Percentiles rank a stretch among this genome's conserved stretches.
phyloP scores from a whole-genome alignment of 1,140 invertebrate genomes.

The Gerris buenoi region DNA sequence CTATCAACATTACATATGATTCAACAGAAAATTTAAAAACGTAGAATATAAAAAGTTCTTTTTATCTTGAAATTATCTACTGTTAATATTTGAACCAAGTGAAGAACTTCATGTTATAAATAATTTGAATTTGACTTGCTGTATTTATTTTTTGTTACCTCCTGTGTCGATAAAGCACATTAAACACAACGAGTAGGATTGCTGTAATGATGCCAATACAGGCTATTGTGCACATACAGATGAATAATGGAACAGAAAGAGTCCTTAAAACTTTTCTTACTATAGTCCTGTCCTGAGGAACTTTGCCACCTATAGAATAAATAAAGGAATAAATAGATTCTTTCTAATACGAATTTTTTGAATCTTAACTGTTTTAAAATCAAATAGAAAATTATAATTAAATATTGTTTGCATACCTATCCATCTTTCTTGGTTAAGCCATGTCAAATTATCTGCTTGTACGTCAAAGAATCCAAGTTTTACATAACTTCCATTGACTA shows the following conservation, averaged over 20 bases:
- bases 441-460: slow-evolving; percentile 84
- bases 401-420: slow-evolving; percentile 44
- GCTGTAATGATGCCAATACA: slow-evolving; percentile 71
- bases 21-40: too few relatives aligned
- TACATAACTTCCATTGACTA: slow-evolving; percentile 85
- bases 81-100: too few relatives aligned
- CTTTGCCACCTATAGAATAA: slow-evolving; percentile 58
- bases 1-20: too few relatives aligned
- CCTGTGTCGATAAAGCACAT: slow-evolving; percentile 72
- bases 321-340: too few relatives aligned
- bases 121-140: too few relatives aligned
- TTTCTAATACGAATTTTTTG: too few relatives aligned
- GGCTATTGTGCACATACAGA: slow-evolving; percentile 79
- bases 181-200: slow-evolving; percentile 71
- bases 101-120: too few relatives aligned
- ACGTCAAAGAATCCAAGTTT: slow-evolving; percentile 94
- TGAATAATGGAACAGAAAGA: slow-evolving; percentile 72
- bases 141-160: slow-evolving; percentile 57
- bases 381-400: too few relatives aligned
- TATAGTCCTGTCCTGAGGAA: slow-evolving; percentile 82
- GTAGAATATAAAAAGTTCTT: too few relatives aligned
- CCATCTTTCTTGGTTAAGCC: slow-evolving; percentile 81
- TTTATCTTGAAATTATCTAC: too few relatives aligned
- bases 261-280: slow-evolving; percentile 66
- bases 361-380: too few relatives aligned